Base-by-base conservation (phyloP, 2,888 invertebrate genomes). In the Plutella xylostella region DNA sequence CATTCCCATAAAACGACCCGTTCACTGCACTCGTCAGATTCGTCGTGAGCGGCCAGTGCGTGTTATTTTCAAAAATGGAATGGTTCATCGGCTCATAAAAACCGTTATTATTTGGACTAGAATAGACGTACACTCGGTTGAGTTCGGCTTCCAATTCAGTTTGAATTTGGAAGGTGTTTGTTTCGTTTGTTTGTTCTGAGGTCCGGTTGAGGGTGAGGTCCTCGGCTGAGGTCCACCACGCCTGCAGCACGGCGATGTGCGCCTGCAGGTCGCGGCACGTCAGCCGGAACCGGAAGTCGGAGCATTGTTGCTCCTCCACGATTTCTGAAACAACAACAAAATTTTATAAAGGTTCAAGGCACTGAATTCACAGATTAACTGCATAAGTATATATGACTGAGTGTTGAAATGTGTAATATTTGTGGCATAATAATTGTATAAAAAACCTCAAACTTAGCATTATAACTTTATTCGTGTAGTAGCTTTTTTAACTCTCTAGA, bases 201-300 rank as follows among this genome's bases (percentile, higher is more conserved):
- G 59, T 41, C 82, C 69, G 48, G 72, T 55, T 51, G 31, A 48
- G 65, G 53, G 63, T 60, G 77, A 71, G 69, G 49, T 79, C 65
- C 41, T 72, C 68, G 45, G 56, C 39, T 35, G 79, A 61, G 47
- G 82, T 80, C 65, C 88, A 89, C 69, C 86, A 85, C n/a, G 87
- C 88, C 57, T 88, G 88, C 54, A 89, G 66, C 28, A 90, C 78
- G 31, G 88, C 89, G 48, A 90, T 86, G 61, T 88, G 86, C 2
- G 88, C 84, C 65, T 87, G 86, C 51, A 89, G 65, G 49, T 87
- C 85, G 22, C 88, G 85, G 56, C 90, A 90, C 4, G 88, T 89
- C 38, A 90, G 70, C 18, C 87, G 80, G 58, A 89, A 85, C 58
- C 84, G 83, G 63, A 76, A 85, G 59, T 87, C 85, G 66, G 87